phyloP scores from a whole-genome alignment of 2,113 vertebrate species.

The Brienomyrus longianalis region DNA sequence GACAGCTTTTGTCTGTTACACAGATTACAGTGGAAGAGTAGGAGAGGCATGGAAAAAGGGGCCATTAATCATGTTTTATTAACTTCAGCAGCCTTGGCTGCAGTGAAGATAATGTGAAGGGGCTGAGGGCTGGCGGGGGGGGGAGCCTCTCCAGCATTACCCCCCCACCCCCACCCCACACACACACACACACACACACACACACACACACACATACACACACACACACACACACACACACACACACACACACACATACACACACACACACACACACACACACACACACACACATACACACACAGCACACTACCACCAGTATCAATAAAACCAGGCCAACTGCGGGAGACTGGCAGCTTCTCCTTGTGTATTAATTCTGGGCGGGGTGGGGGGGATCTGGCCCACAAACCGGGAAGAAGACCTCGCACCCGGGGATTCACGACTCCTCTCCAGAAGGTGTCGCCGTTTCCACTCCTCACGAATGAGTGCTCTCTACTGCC shows the following conservation, averaged over 20 bases:
- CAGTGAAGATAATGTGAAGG: conserved; percentile 29
- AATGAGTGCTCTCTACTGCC: neutral
- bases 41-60: conserved; percentile 21
- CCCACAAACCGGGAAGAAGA: neutral
- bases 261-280: neutral
- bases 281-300: neutral
- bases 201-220: neutral
- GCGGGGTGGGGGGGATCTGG: neutral
- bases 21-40: conserved; percentile 37
- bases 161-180: too few relatives aligned
- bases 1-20: conserved; percentile 47
- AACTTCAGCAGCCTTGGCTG: conserved; percentile 35
- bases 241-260: neutral
- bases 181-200: too few relatives aligned
- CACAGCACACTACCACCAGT: neutral
- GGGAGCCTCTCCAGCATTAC: neutral
- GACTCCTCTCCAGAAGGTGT: too few relatives aligned
- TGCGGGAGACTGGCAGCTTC: neutral
- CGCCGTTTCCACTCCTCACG: neutral
- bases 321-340: neutral
- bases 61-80: conserved; percentile 50
- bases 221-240: neutral
- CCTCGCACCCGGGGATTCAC: neutral
- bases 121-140: conserved; percentile 11
- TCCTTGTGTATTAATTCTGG: neutral